Percentiles rank a stretch among this genome's conserved stretches.
phyloP scores from a whole-genome alignment of 2,888 invertebrate species.

The Hemaris fuciformis region DNA sequence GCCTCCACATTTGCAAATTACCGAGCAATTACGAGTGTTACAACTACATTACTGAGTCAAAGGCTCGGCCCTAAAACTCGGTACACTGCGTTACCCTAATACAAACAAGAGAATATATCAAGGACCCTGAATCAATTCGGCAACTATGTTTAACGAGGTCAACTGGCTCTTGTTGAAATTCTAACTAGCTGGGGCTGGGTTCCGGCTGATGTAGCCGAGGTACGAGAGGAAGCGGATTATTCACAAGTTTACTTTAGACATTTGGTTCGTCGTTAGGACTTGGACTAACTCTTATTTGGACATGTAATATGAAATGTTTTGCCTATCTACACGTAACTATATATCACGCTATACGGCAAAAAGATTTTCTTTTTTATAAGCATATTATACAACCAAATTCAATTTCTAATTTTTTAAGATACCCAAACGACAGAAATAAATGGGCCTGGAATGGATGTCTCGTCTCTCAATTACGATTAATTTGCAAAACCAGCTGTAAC shows the following conservation, averaged over 20 bases:
- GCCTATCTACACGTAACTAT: too few relatives aligned
- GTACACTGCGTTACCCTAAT: slow-evolving; percentile 3
- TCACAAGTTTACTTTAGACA: not conserved
- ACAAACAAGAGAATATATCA: slow-evolving; percentile 43
- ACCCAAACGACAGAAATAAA: too few relatives aligned
- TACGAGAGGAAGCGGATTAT: slow-evolving; percentile 3
- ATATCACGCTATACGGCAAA: too few relatives aligned
- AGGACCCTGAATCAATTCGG: slow-evolving; percentile 49
- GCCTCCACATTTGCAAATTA: not conserved
- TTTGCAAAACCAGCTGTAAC: too few relatives aligned
- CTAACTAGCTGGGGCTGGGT: slow-evolving; percentile 45
- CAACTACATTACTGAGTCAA: slow-evolving; percentile 3
- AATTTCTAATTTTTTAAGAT: too few relatives aligned
- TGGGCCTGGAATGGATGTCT: too few relatives aligned
- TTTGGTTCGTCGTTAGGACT: not conserved
- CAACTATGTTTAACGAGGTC: slow-evolving; percentile 35
- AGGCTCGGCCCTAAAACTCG: slow-evolving; percentile 22
- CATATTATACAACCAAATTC: too few relatives aligned
- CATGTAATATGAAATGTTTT: not conserved
- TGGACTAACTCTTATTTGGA: not conserved
- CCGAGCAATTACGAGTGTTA: slow-evolving; percentile 3
- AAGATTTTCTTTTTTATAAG: too few relatives aligned
- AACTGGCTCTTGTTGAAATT: slow-evolving; percentile 41
- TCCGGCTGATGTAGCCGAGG: slow-evolving; percentile 24
- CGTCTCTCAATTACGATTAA: too few relatives aligned